A percentile compares a stretch with the other conserved stretches of the same genome.
These are phyloP conservation scores for Epicauta chinensis DNA, from an alignment of 1,140 invertebrate species.

Conservation along the genomic window DNA sequence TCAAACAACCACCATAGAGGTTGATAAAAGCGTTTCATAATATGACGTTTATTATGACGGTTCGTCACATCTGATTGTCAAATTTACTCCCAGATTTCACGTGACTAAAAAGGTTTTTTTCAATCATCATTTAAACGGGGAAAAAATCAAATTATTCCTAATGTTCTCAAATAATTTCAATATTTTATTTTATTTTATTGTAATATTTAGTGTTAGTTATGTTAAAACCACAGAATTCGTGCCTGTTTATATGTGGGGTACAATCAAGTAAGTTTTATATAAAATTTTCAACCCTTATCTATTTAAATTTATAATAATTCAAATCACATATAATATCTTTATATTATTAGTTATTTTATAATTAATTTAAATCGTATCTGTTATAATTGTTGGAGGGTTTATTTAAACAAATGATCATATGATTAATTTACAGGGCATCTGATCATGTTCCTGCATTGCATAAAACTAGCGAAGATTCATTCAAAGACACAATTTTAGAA, in stretches of 20 bases:
- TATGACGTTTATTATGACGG: neutral
- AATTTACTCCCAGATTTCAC: slow-evolving; percentile 31
- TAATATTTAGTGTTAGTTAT: slow-evolving; percentile 8
- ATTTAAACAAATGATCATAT: slow-evolving; percentile 23
- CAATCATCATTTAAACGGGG: neutral
- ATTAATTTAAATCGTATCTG: neutral
- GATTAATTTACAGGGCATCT: slow-evolving; percentile 27
- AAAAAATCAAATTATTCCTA: slow-evolving; percentile 5
- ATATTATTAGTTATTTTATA: neutral
- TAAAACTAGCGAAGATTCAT: slow-evolving; percentile 34
- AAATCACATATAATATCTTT: neutral
- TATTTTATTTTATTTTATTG: slow-evolving; percentile 5
- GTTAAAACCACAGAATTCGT: slow-evolving; percentile 33
- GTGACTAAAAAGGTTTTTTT: slow-evolving; percentile 17
- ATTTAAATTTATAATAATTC: neutral
- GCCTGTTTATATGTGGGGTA: slow-evolving; percentile 40
- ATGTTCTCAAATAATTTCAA: neutral
- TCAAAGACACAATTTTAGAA: slow-evolving; percentile 35
- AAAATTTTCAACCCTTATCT: neutral
- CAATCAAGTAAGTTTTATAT: slow-evolving; percentile 33
- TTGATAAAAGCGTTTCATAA: neutral
- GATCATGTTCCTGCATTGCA: slow-evolving; percentile 33
- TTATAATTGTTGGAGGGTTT: neutral
- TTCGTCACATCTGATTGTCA: slow-evolving; percentile 31
- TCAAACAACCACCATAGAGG: neutral